Percentiles rank a stretch among this genome's conserved stretches.
These are phyloP conservation scores for Noctua janthina DNA, from an alignment of 2,888 invertebrate genomes.

Conservation along the genomic window DNA sequence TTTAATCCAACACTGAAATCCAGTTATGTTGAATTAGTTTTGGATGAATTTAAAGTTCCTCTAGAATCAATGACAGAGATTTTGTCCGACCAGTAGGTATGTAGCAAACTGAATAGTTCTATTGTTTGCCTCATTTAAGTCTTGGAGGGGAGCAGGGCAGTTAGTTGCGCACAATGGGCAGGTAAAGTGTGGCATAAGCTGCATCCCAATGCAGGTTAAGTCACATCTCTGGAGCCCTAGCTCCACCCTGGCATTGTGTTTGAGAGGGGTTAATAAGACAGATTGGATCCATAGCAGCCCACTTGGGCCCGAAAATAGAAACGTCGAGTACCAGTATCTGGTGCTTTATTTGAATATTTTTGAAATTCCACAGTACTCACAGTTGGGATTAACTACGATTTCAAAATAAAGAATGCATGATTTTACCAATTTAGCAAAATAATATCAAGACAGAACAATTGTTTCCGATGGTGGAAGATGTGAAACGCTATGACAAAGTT, in stretches of 20 bases:
- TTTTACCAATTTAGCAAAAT: too few relatives aligned
- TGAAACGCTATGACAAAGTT: neutral
- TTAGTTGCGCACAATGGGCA: too few relatives aligned
- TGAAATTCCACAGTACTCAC: too few relatives aligned
- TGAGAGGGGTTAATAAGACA: too few relatives aligned
- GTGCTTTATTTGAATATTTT: neutral
- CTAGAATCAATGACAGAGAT: neutral
- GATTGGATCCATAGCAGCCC: neutral
- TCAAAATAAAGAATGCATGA: too few relatives aligned
- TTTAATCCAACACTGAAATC: neutral
- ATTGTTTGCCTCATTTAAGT: too few relatives aligned
- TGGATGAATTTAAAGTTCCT: neutral
- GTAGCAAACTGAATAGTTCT: neutral
- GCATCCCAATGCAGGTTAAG: too few relatives aligned
- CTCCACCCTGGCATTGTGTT: too few relatives aligned
- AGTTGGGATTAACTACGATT: too few relatives aligned
- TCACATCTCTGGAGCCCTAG: too few relatives aligned
- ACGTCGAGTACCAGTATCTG: neutral
- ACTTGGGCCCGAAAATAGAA: neutral
- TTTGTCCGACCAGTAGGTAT: neutral
- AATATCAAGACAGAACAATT: neutral
- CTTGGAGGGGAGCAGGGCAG: too few relatives aligned
- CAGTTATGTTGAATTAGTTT: neutral
- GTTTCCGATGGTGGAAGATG: neutral
- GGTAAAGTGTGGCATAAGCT: too few relatives aligned